Base-by-base conservation (phyloP, 2,888 invertebrate species). In the Embidobia sp. region DNA sequence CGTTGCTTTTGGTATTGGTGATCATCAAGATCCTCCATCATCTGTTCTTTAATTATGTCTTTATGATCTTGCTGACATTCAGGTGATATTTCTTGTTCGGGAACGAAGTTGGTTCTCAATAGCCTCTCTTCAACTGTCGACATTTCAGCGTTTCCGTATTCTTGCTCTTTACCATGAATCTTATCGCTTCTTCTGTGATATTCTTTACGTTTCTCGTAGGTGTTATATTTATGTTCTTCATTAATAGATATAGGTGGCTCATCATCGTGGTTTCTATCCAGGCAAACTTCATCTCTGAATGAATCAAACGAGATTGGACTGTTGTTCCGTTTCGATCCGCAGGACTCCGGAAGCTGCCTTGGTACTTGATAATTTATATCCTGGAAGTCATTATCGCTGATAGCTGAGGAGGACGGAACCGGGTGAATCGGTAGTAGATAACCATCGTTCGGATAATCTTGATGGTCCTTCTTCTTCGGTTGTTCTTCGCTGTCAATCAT, bases 1-100 rank as follows among this genome's bases (percentile, higher is more conserved):
- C 55, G 63, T 10, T 64, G 75, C 11, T 77, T 74, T 31, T 74
- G 73, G 16, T 74, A 59, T 37, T 66, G 76, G 15, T 72, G 66
- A 3, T 77, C 70, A 4, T 77, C 70, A 10, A 61, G 2, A 0
- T 70, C 70, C 2, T 8, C 22, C 2, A 22, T 3, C 2, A 3
- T 6, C 2, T 49, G 69, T 1, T 57, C 37, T 7, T 69, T 57
- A 0, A 6, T 3, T 1, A 40, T 6, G 1, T 1, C 15, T 2
- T 59, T 44, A 5, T 11, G 15, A 5, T 44, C 35, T 11, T 44
- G 66, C 1, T n/a, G n/a, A n/a, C n/a, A n/a, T n/a, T n/a, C n/a
- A n/a, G n/a, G n/a, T n/a, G n/a, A n/a, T n/a, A n/a, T 7, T 26
- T 59, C 51, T 6, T 42, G 37, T 8, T 66, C 51, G 1, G 48